These are phyloP conservation scores for Tuberolachnus salignus DNA, from an alignment of 2,888 invertebrate genomes.

Conservation along the genomic window DNA sequence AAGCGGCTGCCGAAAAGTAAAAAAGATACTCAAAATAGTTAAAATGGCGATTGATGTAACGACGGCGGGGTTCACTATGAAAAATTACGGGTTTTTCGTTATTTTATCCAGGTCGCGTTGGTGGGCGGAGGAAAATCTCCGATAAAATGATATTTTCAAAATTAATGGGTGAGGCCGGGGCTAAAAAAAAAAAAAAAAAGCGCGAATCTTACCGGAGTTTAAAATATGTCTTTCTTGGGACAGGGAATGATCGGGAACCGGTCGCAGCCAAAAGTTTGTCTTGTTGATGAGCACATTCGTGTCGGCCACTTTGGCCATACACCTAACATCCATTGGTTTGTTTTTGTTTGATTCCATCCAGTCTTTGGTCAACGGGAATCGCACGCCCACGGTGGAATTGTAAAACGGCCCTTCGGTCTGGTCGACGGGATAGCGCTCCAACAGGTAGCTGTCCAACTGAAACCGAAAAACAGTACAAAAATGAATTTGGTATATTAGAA, in stretches of 20 bases:
- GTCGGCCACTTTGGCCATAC: constrained; percentile 21
- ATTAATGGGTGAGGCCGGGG: no score
- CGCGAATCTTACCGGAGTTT: constrained; percentile 33
- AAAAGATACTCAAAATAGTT: no score
- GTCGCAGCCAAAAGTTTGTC: background rate
- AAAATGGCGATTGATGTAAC: no score
- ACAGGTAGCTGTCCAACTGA: constrained; percentile 37
- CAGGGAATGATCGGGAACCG: constrained; percentile 26
- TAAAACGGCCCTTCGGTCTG: constrained; percentile 38
- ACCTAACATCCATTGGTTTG: constrained; percentile 7
- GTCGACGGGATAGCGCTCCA: constrained; percentile 10
- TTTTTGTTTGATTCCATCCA: constrained; percentile 42
- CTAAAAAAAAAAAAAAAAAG: no score
- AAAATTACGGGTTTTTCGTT: no score
- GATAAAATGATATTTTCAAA: no score
- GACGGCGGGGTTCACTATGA: no score
- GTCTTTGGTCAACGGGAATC: constrained; percentile 29
- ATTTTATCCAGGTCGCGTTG: no score
- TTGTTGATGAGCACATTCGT: constrained; percentile 9
- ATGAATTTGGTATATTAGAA: no score
- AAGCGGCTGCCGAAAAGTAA: no score
- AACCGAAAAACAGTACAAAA: background rate
- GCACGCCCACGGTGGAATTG: constrained; percentile 32
- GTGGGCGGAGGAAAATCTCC: no score
- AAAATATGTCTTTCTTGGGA: constrained; percentile 46